Percentiles rank a stretch among this genome's conserved stretches.
Conservation (phyloP, 2,113 vertebrate genomes). For the Emydocephalus ijimae region DNA sequence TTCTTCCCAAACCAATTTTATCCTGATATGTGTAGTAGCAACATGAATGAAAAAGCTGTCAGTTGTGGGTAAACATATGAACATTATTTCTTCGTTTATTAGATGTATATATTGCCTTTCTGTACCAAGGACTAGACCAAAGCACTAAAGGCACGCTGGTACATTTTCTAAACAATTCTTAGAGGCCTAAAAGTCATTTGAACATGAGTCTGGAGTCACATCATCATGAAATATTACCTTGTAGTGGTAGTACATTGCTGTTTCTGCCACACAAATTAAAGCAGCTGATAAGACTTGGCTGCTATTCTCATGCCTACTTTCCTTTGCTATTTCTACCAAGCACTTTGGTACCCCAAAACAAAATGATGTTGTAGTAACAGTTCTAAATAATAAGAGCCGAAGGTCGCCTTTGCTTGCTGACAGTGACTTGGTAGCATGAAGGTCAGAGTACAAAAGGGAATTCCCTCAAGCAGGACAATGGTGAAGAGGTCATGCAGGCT, state of each 20-base stretch:
- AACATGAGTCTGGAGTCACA: not conserved
- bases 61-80: not conserved
- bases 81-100: not conserved
- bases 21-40: not conserved
- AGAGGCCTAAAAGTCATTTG: not conserved
- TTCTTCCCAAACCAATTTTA: not conserved
- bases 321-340: not conserved
- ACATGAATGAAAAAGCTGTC: not conserved
- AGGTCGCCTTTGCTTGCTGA: not conserved
- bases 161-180: not conserved
- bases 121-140: not conserved
- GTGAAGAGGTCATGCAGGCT: not conserved
- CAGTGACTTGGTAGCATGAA: conserved; percentile 29
- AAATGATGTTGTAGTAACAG: not conserved
- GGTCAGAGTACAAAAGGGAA: not conserved
- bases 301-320: not conserved
- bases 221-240: not conserved
- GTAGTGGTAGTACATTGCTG: not conserved
- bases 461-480: not conserved
- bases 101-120: not conserved
- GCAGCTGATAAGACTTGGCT: not conserved
- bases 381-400: not conserved
- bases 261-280: not conserved
- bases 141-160: not conserved
- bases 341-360: not conserved